Evolutionary conservation across 2,888 invertebrate genomes (phyloP), one percentile per base, ranked within the genome.

Genomic region (Quadriops clusia): DNA sequence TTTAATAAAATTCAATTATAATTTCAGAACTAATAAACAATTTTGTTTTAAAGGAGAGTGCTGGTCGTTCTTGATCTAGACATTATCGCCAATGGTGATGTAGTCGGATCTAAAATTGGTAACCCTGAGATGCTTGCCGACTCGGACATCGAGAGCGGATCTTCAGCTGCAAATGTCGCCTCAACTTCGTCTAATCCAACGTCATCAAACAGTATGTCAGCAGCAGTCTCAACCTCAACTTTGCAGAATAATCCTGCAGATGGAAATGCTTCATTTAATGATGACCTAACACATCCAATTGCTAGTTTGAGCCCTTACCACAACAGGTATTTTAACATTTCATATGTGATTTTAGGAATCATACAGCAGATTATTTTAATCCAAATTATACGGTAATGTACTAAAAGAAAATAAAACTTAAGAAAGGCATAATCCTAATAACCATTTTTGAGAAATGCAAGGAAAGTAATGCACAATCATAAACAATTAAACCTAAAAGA

Each of bases 301-400:
- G 67, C 74, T 9, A 82, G 82, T 44, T 68, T 95, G 7, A 93
- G 86, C 44, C 94, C 94, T 1, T 95, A 93, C 58, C 90, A 91
- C 53, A 93, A 90, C 59, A 86, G 79, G 81, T 81, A 56, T 60
- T 63, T 30, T n/a, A 13, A 6, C 11, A 4, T 9, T 10, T 11
- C 10, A 20, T 15, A 28, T 7, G 7, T 5, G n/a, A 8, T 7
- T 9, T 28, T 7, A 10, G 17, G 2, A 7, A 9, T 12, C 5
- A 5, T 11, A 9, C n/a, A n/a, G n/a, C n/a, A n/a, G n/a, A n/a
- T n/a, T n/a, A n/a, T n/a, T n/a, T n/a, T n/a, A n/a, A n/a, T n/a
- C n/a, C n/a, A n/a, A n/a, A n/a, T n/a, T n/a, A n/a, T n/a, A n/a
- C n/a, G n/a, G n/a, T n/a, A n/a, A n/a, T n/a, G n/a, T n/a, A n/a